phyloP scores from a whole-genome alignment of 1,140 invertebrate species.

The Pseudomyrmex pallidus region DNA sequence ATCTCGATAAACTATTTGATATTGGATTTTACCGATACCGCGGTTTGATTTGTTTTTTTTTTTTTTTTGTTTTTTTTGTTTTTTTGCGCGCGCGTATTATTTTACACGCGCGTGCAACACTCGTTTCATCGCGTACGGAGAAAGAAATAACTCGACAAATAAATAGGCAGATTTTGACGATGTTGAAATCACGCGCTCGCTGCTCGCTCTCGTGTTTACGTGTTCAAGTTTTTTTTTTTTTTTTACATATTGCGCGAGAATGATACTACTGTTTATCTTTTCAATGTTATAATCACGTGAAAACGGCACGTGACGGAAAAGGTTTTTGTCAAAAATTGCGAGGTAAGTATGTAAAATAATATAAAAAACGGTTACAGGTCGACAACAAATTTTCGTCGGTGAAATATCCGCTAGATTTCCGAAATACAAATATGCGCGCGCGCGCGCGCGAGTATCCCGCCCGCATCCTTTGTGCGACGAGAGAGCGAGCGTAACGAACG shows the following conservation, averaged over 20 bases:
- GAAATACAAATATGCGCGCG: background rate
- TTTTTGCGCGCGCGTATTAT: background rate
- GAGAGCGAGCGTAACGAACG: constrained; percentile 1
- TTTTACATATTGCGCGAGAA: no score
- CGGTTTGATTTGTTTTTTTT: background rate
- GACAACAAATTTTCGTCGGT: no score
- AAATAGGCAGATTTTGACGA: background rate
- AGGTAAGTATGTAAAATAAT: no score
- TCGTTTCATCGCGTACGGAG: background rate
- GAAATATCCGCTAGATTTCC: background rate
- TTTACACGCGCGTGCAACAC: background rate
- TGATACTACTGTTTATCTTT: no score
- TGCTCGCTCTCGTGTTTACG: no score
- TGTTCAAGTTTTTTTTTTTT: no score
- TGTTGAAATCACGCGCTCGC: no score
- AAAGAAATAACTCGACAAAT: background rate
- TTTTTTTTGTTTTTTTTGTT: background rate
- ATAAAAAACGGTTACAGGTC: no score
- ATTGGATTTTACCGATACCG: constrained; percentile 26
- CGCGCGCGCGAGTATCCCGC: background rate
- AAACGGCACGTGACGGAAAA: no score
- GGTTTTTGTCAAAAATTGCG: no score
- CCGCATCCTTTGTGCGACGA: constrained; percentile 34
- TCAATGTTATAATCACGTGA: no score
- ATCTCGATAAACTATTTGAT: constrained; percentile 42